Percentiles rank a stretch among this genome's conserved stretches.
Conservation (phyloP, 1,140 invertebrate genomes). For the Paraescarpia echinospica region DNA sequence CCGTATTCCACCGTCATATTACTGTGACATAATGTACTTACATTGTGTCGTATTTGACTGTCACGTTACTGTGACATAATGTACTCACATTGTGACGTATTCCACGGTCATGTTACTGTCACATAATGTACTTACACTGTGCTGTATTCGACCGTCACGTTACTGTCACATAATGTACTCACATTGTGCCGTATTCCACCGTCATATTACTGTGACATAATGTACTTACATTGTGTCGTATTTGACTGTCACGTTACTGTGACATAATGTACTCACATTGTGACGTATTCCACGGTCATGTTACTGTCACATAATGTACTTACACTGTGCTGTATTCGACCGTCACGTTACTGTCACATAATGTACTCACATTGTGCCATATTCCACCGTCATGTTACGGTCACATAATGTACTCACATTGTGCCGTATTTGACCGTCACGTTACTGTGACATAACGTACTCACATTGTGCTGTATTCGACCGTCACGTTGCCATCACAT, state of each 20-base stretch:
- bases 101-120: background rate
- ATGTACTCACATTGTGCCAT: background rate
- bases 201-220: background rate
- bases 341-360: constrained; percentile 34
- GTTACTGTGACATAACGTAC: constrained; percentile 53
- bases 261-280: too few relatives aligned
- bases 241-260: too few relatives aligned
- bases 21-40: constrained; percentile 29
- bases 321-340: constrained; percentile 64
- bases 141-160: constrained; percentile 56
- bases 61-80: too few relatives aligned
- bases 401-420: constrained; percentile 39
- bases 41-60: background rate
- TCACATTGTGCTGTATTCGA: constrained; percentile 64
- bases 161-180: constrained; percentile 12
- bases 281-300: too few relatives aligned
- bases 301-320: constrained; percentile 22
- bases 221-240: too few relatives aligned
- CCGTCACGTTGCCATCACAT: constrained; percentile 64
- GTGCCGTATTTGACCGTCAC: constrained; percentile 61
- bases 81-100: background rate
- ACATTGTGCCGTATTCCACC: background rate
- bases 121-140: constrained; percentile 36
- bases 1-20: too few relatives aligned
- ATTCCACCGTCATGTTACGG: too few relatives aligned